Conservation (phyloP, 1,140 invertebrate genomes). For the Drosophila triauraria region DNA sequence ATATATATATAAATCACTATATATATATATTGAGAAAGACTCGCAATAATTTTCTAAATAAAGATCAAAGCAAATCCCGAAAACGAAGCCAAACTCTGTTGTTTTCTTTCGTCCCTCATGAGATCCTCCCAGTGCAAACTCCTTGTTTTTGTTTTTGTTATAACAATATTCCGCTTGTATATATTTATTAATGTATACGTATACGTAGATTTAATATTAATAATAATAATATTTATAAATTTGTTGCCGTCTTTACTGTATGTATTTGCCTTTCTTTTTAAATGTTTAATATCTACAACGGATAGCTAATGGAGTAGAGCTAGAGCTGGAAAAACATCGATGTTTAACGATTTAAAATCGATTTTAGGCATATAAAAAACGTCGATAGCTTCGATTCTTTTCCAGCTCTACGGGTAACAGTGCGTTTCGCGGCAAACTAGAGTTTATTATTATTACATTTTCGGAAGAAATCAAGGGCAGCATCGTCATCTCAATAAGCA, state of each 20-base stretch:
- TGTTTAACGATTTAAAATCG: background rate
- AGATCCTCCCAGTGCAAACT: background rate
- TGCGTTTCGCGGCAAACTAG: conserved; percentile 7
- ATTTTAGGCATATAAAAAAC: background rate
- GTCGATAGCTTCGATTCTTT: background rate
- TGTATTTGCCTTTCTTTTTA: conserved; percentile 51
- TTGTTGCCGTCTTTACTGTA: conserved; percentile 49
- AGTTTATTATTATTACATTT: background rate
- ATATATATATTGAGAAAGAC: conserved; percentile 65
- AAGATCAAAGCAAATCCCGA: conserved; percentile 31
- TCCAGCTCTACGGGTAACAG: conserved; percentile 1
- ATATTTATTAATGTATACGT: conserved; percentile 55
- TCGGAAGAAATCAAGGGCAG: background rate
- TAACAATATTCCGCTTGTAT: conserved; percentile 46
- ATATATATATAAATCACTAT: conserved; percentile 39
- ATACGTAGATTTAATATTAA: conserved; percentile 38
- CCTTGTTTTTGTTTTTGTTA: background rate
- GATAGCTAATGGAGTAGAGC: conserved; percentile 1
- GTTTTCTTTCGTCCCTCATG: conserved; percentile 17
- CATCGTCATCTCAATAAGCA: background rate
- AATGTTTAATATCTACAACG: conserved; percentile 68
- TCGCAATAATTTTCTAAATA: conserved; percentile 76
- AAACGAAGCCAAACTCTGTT: conserved; percentile 15
- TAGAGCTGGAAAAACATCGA: background rate
- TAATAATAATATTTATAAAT: conserved; percentile 52